Conservation (phyloP, 92 coral and sea anemone species). For the Bergia sp. region DNA sequence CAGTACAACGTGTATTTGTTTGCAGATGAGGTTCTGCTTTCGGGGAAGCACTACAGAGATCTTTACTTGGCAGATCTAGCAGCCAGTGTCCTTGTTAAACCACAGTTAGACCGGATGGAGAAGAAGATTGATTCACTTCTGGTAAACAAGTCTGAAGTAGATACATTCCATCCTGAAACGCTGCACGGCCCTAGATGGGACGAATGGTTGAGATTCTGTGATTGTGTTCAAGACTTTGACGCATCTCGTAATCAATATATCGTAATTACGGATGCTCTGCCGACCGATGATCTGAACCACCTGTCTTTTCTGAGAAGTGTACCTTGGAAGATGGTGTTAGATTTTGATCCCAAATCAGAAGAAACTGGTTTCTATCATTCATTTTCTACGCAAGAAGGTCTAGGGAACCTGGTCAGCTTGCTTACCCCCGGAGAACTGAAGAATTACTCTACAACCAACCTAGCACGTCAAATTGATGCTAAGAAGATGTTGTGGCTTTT, state of each 20-base stretch:
- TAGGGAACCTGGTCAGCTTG: slow-evolving; percentile 70
- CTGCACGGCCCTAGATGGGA: slow-evolving; percentile 67
- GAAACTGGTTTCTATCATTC: slow-evolving; percentile 77
- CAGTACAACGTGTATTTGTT: too few relatives aligned
- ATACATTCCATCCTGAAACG: slow-evolving; percentile 23
- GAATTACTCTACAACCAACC: slow-evolving; percentile 46
- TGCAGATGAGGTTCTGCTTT: slow-evolving; percentile 61
- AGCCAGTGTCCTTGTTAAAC: not conserved
- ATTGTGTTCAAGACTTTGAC: slow-evolving; percentile 67
- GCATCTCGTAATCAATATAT: slow-evolving; percentile 72
- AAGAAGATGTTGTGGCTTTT: slow-evolving; percentile 83
- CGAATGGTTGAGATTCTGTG: slow-evolving; percentile 78
- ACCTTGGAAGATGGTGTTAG: slow-evolving; percentile 92
- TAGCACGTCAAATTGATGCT: slow-evolving; percentile 76
- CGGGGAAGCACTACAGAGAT: slow-evolving; percentile 66
- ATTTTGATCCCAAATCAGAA: slow-evolving; percentile 83
- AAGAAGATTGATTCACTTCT: slow-evolving; percentile 40
- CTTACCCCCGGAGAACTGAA: slow-evolving; percentile 78
- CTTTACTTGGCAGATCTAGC: slow-evolving; percentile 61
- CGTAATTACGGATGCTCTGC: slow-evolving; percentile 71
- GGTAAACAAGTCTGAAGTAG: not conserved
- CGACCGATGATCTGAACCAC: slow-evolving; percentile 53
- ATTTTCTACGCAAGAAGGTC: slow-evolving; percentile 60
- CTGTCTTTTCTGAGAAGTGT: slow-evolving; percentile 72
- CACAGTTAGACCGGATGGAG: slow-evolving; percentile 34